Evolutionary conservation across 2,797 vertebrate genomes (phyloP).

Genomic region (Gymnothorax reevesii): DNA sequence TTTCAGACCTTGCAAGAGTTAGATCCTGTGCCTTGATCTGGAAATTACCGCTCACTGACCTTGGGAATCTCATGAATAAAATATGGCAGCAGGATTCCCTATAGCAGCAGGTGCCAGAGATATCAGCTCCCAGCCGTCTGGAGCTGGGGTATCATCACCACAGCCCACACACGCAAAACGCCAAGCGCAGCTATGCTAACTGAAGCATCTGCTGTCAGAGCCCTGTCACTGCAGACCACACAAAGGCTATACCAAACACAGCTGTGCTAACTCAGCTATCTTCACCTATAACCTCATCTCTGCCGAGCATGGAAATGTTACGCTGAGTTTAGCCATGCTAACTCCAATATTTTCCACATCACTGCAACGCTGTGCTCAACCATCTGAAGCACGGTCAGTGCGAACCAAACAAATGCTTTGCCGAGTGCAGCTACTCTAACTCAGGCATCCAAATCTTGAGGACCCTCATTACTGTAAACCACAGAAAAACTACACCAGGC

Average conservation of each 20-base stretch:
- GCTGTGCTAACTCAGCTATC: too few relatives aligned
- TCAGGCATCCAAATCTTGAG: neutral
- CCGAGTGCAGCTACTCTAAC: neutral
- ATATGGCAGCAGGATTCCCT: constrained; percentile 1
- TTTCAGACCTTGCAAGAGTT: neutral
- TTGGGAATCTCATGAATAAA: constrained; percentile 25
- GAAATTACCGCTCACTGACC: neutral
- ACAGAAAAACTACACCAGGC: neutral
- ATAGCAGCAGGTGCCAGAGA: too few relatives aligned
- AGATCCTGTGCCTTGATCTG: neutral
- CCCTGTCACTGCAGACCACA: too few relatives aligned
- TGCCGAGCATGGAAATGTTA: too few relatives aligned
- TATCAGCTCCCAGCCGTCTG: neutral
- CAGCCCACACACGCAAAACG: neutral
- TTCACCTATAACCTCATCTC: too few relatives aligned
- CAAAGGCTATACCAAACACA: too few relatives aligned
- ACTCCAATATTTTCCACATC: too few relatives aligned
- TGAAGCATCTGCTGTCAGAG: neutral
- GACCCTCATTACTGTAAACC: neutral
- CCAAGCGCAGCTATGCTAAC: neutral
- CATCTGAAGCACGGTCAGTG: neutral
- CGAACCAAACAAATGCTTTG: neutral
- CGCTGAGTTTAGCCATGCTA: too few relatives aligned
- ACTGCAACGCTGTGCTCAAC: too few relatives aligned
- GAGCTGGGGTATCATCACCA: neutral